Conservation (phyloP, 2,888 invertebrate genomes). For the Nemurella pictetii region DNA sequence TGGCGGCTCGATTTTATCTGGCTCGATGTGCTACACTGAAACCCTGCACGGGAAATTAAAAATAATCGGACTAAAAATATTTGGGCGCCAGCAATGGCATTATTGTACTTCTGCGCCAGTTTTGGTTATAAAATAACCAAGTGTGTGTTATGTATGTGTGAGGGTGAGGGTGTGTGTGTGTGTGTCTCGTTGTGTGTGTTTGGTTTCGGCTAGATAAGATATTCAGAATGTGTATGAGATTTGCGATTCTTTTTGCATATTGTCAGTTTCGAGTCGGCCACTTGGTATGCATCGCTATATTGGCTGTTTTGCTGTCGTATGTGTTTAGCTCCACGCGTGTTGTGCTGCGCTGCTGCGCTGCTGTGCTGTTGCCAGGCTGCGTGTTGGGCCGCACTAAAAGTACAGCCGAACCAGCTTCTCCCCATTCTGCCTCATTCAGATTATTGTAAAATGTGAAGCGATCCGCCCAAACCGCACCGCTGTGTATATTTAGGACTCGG, state of each 20-base stretch:
- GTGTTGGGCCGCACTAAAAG: too few species aligned
- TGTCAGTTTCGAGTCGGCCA: not conserved
- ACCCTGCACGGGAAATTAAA: not conserved
- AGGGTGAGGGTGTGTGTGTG: not conserved
- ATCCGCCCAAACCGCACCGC: not conserved
- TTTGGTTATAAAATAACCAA: too few species aligned
- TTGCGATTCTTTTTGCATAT: not conserved
- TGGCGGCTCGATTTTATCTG: not conserved
- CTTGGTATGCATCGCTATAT: conserved; percentile 1
- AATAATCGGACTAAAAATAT: not conserved
- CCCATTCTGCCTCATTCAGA: not conserved
- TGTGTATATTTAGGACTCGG: not conserved
- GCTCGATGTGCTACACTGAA: not conserved
- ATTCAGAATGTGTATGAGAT: conserved; percentile 8
- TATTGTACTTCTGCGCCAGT: too few species aligned
- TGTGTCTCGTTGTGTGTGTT: too few species aligned
- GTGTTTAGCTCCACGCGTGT: not conserved
- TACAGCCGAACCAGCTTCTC: not conserved
- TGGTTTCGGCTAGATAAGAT: not conserved
- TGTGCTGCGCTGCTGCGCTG: not conserved
- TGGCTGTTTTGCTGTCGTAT: conserved; percentile 1
- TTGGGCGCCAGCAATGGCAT: not conserved
- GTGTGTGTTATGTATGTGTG: too few species aligned
- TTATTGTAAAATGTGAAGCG: not conserved
- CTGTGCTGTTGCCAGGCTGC: too few species aligned